A percentile compares a stretch with the other conserved stretches of the same genome.
phyloP scores from a whole-genome alignment of 2,888 invertebrate species.

The Pimpla rufipes region DNA sequence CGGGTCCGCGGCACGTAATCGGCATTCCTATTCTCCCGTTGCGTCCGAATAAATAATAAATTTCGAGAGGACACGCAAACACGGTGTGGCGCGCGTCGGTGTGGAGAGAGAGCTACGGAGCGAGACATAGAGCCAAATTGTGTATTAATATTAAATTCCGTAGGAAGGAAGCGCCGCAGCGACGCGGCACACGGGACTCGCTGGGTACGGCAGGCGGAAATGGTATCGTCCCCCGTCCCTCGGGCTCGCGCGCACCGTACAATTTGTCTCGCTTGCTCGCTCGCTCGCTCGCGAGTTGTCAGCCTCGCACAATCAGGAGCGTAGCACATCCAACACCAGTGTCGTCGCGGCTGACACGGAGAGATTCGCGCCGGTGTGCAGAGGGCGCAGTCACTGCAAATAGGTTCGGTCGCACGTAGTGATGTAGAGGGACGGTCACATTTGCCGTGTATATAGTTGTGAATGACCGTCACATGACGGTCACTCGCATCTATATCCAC shows the following conservation, averaged over 20 bases:
- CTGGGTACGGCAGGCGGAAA: constrained; percentile 38
- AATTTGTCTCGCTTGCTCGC: background rate
- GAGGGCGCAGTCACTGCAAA: constrained; percentile 25
- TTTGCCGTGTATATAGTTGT: no score
- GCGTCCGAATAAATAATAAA: constrained; percentile 78
- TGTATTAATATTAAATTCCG: constrained; percentile 80
- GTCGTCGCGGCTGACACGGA: constrained; percentile 1
- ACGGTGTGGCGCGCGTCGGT: constrained; percentile 36
- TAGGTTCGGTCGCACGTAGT: constrained; percentile 34
- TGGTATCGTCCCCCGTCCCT: constrained; percentile 48
- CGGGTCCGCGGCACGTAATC: constrained; percentile 71
- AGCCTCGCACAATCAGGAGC: constrained; percentile 54
- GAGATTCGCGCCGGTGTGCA: background rate
- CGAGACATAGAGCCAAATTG: constrained; percentile 78
- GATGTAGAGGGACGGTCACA: no score
- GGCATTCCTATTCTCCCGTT: constrained; percentile 76
- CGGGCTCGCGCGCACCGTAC: constrained; percentile 49
- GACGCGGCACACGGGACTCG: background rate
- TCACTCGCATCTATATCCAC: no score
- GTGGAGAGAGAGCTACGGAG: constrained; percentile 54
- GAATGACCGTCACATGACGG: no score
- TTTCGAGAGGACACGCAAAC: constrained; percentile 69
- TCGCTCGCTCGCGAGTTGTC: constrained; percentile 1
- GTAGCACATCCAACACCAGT: constrained; percentile 22
- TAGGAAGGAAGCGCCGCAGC: constrained; percentile 53